Base-by-base conservation (phyloP, 1,140 invertebrate genomes). In the Trachelipus rathkii region DNA sequence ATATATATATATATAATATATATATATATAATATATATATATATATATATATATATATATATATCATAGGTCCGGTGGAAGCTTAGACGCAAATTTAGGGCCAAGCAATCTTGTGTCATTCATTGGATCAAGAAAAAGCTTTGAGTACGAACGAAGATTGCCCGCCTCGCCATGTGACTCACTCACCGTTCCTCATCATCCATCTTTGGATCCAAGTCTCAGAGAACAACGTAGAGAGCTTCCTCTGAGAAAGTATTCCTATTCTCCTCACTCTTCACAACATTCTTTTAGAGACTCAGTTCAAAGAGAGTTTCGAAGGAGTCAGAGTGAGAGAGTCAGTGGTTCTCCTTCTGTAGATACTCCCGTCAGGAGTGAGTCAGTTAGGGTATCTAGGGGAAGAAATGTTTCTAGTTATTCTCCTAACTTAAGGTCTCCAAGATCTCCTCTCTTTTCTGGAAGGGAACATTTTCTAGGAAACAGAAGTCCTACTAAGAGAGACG, bases 281-380 rank as follows among this genome's bases (percentile, higher is more conserved):
- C 11, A 60, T 19, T 60, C 50, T 60, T 60, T 60, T 8, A 13
- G 11, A 15, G 19, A 19, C 11, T 60, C 50, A 15, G 11, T 19
- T 19, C 50, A 13, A 2, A 60, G 50, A 19, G 50, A 60, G 19
- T 60, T 60, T 19, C 50, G 50, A 13, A 60, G 50, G 50, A 60
- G 50, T 60, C 50, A 60, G 19, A 60, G 50, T 60, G 50, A 60
- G 50, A 60, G 50, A 8, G 50, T 60, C 11, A 60, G 50, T 60
- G 50, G 50, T 60, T 60, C 50, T 13, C 50, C 50, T 15, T 19
- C 19, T 2, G 50, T 60, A 19, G 50, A 60, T 19, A 60, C 50
- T 60, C 50, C 50, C 50, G 50, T 60, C 50, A 60, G 50, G 50
- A 60, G 50, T 60, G 50, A 60, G 50, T 60, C 50, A 1, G 50